Conservation (phyloP, 1,140 invertebrate species). For the Leptoteleia sp. region DNA sequence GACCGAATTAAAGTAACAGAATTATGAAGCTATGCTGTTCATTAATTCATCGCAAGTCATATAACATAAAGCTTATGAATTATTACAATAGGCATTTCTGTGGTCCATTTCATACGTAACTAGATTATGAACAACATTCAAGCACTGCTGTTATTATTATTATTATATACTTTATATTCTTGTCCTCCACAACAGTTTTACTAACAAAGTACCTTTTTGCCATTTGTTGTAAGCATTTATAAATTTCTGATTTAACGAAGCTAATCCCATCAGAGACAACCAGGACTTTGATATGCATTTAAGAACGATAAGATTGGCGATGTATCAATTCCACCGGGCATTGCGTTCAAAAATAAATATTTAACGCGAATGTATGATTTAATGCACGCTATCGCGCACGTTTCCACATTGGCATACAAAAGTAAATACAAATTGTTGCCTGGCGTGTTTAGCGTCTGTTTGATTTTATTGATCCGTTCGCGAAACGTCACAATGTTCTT, state of each 20-base stretch:
- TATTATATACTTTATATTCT: constrained; percentile 5
- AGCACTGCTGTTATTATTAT: constrained; percentile 8
- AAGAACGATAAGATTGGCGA: constrained; percentile 28
- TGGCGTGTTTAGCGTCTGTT: constrained; percentile 18
- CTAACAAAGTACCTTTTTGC: neutral
- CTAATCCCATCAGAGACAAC: constrained; percentile 35
- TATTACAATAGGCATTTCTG: neutral
- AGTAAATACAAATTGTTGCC: constrained; percentile 28
- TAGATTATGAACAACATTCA: constrained; percentile 6
- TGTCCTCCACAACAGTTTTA: constrained; percentile 5
- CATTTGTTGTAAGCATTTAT: constrained; percentile 6
- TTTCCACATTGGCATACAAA: constrained; percentile 12
- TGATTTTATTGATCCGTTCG: constrained; percentile 22
- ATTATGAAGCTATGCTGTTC: neutral
- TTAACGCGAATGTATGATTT: constrained; percentile 22
- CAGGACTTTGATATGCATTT: constrained; percentile 16
- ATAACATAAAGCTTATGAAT: neutral
- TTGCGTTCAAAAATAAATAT: constrained; percentile 18
- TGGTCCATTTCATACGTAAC: constrained; percentile 2
- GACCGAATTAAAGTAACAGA: too few relatives aligned
- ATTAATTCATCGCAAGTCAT: constrained; percentile 4
- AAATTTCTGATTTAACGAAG: constrained; percentile 8
- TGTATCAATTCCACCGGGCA: constrained; percentile 11
- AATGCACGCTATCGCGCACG: constrained; percentile 17
- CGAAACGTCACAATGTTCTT: constrained; percentile 14